phyloP scores from a whole-genome alignment of 1,140 invertebrate species.

The Pogonognathellus flavescens region DNA sequence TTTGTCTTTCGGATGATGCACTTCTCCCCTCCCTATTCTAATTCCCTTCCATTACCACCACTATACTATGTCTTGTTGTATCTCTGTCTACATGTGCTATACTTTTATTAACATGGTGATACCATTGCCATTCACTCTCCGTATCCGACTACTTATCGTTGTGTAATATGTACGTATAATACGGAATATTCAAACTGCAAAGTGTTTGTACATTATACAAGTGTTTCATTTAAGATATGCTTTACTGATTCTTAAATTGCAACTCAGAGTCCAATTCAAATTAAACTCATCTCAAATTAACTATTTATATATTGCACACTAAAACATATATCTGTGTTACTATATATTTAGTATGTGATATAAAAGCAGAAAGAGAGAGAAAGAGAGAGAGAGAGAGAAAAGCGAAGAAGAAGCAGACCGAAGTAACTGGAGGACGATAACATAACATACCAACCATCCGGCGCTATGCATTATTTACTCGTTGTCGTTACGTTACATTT shows the following conservation, averaged over 20 bases:
- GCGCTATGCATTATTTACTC: conserved; percentile 48
- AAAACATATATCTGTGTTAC: neutral
- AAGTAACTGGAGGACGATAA: neutral
- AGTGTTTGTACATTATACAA: too few species aligned
- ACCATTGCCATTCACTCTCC: neutral
- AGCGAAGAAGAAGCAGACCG: neutral
- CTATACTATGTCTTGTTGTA: neutral
- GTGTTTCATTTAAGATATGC: neutral
- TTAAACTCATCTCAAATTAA: neutral
- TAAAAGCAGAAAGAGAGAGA: neutral
- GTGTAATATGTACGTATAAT: too few species aligned
- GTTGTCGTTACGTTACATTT: conserved; percentile 41
- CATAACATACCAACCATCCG: neutral
- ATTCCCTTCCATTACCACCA: conserved; percentile 8
- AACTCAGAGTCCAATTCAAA: conserved; percentile 2
- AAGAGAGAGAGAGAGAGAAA: neutral
- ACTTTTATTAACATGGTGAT: neutral
- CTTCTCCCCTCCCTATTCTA: conserved; percentile 36
- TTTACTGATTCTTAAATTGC: neutral
- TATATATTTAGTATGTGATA: neutral
- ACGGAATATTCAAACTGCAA: too few species aligned
- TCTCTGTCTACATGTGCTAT: too few species aligned
- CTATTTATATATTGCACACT: neutral
- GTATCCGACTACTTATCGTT: too few species aligned
- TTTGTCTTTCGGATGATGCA: conserved; percentile 46